Conservation (phyloP, 1,140 invertebrate species). For the Sipha flava region DNA sequence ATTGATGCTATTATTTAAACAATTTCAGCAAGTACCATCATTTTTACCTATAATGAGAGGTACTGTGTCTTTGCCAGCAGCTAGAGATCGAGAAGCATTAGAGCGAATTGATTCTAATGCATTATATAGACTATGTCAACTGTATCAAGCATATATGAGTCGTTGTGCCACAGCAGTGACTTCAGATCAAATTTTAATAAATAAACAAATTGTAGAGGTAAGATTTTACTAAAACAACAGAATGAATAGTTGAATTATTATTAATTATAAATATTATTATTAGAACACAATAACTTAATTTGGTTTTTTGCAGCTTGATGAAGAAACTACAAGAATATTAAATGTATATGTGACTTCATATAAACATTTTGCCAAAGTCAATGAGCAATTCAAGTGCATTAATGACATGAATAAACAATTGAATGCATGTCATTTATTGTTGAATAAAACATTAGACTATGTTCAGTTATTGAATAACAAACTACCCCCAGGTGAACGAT, state of each 20-base stretch:
- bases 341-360: constrained; percentile 65
- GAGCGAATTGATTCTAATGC: constrained; percentile 64
- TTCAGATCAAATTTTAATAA: constrained; percentile 62
- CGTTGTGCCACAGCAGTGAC: constrained; percentile 62
- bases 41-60: constrained; percentile 88
- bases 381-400: constrained; percentile 73
- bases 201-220: constrained; percentile 66
- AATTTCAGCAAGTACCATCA: constrained; percentile 67
- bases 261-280: background rate
- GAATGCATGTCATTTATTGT: constrained; percentile 66
- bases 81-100: constrained; percentile 75
- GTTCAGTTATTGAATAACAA: constrained; percentile 76
- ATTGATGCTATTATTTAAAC: background rate
- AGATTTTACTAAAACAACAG: constrained; percentile 24
- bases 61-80: constrained; percentile 74
- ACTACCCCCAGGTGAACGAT: constrained; percentile 68
- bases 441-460: constrained; percentile 76
- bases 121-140: constrained; percentile 53
- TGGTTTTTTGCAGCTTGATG: constrained; percentile 55
- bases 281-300: background rate
- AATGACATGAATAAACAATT: constrained; percentile 67
- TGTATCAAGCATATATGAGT: constrained; percentile 69
- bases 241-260: background rate
- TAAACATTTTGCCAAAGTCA: constrained; percentile 70
- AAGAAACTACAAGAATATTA: constrained; percentile 61